Evolutionary conservation across 2,888 invertebrate genomes (phyloP).

Genomic region (Chalcis sispes): DNA sequence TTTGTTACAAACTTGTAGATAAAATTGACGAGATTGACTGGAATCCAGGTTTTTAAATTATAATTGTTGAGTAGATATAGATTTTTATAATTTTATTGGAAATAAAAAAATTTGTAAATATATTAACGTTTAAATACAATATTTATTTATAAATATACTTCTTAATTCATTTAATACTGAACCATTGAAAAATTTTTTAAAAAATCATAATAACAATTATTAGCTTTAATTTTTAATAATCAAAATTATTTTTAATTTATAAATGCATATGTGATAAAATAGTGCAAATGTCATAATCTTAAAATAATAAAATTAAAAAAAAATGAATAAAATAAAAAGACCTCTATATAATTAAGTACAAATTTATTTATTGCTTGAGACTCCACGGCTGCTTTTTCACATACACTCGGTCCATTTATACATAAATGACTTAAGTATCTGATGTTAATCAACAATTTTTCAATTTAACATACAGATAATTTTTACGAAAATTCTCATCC

Average conservation of each 20-base stretch:
- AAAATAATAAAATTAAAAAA: neutral
- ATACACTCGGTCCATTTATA: conserved; percentile 21
- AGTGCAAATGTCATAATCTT: neutral
- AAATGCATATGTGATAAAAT: no score
- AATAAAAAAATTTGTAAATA: conserved; percentile 41
- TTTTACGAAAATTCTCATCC: conserved; percentile 13
- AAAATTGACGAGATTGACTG: conserved; percentile 84
- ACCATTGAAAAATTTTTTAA: neutral
- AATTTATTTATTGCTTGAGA: conserved; percentile 67
- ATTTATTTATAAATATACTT: conserved; percentile 13
- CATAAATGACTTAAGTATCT: neutral
- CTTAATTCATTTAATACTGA: neutral
- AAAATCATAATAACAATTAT: no score
- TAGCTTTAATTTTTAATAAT: no score
- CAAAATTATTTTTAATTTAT: neutral
- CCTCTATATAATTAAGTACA: conserved; percentile 67
- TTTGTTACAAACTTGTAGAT: conserved; percentile 85
- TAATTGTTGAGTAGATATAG: conserved; percentile 1
- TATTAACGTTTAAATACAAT: neutral
- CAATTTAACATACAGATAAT: conserved; percentile 5
- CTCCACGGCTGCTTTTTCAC: conserved; percentile 39
- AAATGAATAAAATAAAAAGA: conserved; percentile 8
- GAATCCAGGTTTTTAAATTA: conserved; percentile 80
- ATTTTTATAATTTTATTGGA: conserved; percentile 20
- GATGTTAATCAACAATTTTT: conserved; percentile 6